These are phyloP conservation scores for Distichodus sexfasciatus DNA, from an alignment of 2,797 vertebrate species.

Conservation along the genomic window DNA sequence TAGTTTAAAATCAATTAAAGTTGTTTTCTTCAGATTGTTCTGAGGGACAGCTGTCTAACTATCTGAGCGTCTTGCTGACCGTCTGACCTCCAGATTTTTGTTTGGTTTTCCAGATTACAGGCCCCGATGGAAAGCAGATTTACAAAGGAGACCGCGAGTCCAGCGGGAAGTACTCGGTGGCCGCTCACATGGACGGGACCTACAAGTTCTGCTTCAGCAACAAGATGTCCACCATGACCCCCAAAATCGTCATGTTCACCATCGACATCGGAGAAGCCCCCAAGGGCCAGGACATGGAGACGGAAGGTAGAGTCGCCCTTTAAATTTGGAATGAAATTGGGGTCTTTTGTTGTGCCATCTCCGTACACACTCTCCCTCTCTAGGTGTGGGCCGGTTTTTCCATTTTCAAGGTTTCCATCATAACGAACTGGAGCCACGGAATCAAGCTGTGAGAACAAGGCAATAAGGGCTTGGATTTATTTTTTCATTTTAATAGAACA, in stretches of 20 bases:
- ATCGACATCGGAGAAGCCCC: constrained; percentile 97
- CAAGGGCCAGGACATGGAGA: constrained; percentile 96
- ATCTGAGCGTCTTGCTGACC: too few species aligned
- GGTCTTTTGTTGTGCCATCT: background rate
- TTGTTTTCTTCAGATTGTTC: too few species aligned
- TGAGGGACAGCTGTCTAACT: background rate
- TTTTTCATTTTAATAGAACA: too few species aligned
- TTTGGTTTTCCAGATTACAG: constrained; percentile 92
- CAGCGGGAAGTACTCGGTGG: constrained; percentile 96
- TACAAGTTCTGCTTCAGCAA: constrained; percentile 99
- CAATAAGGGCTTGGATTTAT: too few species aligned
- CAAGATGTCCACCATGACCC: constrained; percentile 99
- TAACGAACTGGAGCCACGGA: too few species aligned
- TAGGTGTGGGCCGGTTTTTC: background rate
- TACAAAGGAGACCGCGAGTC: constrained; percentile 97
- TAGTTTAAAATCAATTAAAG: too few species aligned
- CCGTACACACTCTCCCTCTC: background rate
- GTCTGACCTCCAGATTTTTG: too few species aligned
- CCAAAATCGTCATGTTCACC: constrained; percentile 99
- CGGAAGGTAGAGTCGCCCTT: constrained; percentile 82
- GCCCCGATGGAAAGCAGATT: constrained; percentile 94
- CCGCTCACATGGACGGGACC: constrained; percentile 96
- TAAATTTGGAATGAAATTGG: background rate
- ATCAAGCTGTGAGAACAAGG: too few species aligned
- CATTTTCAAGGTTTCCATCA: too few species aligned